These are phyloP conservation scores for Lates japonicus DNA, from an alignment of 2,797 vertebrate genomes.

Conservation along the genomic window DNA sequence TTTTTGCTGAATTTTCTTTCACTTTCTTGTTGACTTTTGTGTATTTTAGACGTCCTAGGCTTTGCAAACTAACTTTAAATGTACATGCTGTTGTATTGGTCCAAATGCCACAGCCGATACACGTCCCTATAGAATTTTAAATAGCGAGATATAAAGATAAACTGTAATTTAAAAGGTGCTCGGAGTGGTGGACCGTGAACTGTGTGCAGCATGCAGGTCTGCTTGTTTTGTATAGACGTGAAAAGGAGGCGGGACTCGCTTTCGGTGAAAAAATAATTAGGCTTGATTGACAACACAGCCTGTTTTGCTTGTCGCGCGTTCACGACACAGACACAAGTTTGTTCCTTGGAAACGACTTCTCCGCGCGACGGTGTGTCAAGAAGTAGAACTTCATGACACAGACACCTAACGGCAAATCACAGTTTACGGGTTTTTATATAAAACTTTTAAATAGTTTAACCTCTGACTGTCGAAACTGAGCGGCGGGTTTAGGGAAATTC, in stretches of 20 bases:
- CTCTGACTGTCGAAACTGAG: fast-evolving
- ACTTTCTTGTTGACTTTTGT: not conserved
- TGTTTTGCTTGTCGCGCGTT: constrained; percentile 49
- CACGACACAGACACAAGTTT: constrained; percentile 48
- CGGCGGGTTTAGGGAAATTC: fast-evolving
- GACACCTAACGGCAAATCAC: constrained; percentile 5
- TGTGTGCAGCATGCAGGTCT: not conserved
- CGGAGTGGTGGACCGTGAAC: not conserved
- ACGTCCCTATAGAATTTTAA: not conserved
- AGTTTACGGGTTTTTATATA: not conserved
- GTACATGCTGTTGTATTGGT: not conserved
- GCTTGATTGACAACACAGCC: constrained; percentile 61
- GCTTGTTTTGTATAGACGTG: not conserved
- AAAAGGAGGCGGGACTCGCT: constrained; percentile 5
- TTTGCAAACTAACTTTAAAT: not conserved
- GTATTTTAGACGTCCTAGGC: no score
- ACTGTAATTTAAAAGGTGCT: not conserved
- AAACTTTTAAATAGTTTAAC: not conserved
- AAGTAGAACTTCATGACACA: not conserved
- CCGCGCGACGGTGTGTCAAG: not conserved
- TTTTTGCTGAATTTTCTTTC: not conserved
- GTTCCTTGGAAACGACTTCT: constrained; percentile 28
- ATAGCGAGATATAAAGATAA: not conserved
- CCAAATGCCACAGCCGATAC: not conserved
- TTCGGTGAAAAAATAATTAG: constrained; percentile 5